Evolutionary conservation across 2,888 invertebrate species (phyloP), one percentile per base, ranked within the genome.

Genomic region (Ischnura elegans): DNA sequence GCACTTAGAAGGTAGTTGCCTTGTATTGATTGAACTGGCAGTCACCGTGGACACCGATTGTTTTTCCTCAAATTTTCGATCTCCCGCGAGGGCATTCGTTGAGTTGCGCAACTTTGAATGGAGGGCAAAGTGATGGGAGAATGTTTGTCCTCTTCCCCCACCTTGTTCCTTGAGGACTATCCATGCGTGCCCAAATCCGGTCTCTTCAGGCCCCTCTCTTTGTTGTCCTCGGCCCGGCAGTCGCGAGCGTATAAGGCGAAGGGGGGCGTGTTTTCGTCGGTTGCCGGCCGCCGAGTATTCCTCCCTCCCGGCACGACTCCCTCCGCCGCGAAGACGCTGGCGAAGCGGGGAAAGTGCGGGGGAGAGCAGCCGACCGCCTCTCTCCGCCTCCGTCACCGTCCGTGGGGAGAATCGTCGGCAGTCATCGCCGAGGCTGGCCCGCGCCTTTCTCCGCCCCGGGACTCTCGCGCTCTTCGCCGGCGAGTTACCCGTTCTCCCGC

Each of bases 241-340:
- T 76, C 36, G 76, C 36, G 29, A n/a, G 76, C 61, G 61, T 61
- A 25, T 61, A 61, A 61, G 61, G 61, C 19, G 61, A 61, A 61
- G n/a, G 61, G 66, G 76, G 76, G 76, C 76, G 76, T 76, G 76
- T 76, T 76, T 76, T 76, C 36, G 76, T 29, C 36, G 51, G 25
- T 61, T 13, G 61, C 61, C 76, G 8, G 36, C 76, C 76, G 36
- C 76, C n/a, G 13, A 36, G 29, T 76, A 0, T 76, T 36, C 19
- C 76, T 76, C 76, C 76, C 76, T 25, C 76, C 25, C 61, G 25
- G 61, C 61, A 61, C 4, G 76, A 36, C 76, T 76, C 36, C 36
- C 76, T 76, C 36, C 25, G 76, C 36, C 25, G 76, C 76, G 61
- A 25, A 61, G n/a, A 61, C 25, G n/a, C n/a, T 8, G n/a, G 8